Conservation (phyloP, 2,797 vertebrate species). For the Bovichtus diacanthus region DNA sequence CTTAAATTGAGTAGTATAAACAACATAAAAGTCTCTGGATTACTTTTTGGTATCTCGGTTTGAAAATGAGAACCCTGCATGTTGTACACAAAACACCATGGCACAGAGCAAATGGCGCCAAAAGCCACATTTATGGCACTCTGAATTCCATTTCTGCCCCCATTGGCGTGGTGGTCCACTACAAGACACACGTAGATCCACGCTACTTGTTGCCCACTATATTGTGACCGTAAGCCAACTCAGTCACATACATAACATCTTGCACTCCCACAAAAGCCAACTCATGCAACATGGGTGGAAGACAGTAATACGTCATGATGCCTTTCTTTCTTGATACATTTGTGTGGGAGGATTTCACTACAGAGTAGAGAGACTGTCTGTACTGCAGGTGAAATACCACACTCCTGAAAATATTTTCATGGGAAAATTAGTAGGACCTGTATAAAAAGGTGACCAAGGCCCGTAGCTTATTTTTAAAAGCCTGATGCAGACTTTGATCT, state of each 20-base stretch:
- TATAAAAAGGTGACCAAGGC: constrained; percentile 1
- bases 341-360: constrained; percentile 62
- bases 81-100: background rate
- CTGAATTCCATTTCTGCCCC: constrained; percentile 13
- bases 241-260: constrained; percentile 48
- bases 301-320: constrained; percentile 54
- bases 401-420: constrained; percentile 19
- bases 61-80: background rate
- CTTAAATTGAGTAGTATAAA: too few species aligned
- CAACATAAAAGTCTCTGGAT: background rate
- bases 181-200: constrained; percentile 14
- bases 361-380: constrained; percentile 31
- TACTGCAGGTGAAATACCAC: constrained; percentile 50
- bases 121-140: background rate
- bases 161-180: constrained; percentile 18
- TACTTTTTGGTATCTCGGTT: background rate
- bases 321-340: constrained; percentile 60
- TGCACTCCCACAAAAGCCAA: constrained; percentile 69
- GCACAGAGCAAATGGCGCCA: background rate
- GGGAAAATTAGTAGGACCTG: constrained; percentile 21
- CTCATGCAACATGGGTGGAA: constrained; percentile 60
- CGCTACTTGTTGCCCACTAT: constrained; percentile 25
- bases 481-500: constrained; percentile 50
- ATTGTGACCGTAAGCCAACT: constrained; percentile 49
- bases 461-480: background rate